Base-by-base conservation (phyloP, 2,888 invertebrate species). In the Acleris cristana region DNA sequence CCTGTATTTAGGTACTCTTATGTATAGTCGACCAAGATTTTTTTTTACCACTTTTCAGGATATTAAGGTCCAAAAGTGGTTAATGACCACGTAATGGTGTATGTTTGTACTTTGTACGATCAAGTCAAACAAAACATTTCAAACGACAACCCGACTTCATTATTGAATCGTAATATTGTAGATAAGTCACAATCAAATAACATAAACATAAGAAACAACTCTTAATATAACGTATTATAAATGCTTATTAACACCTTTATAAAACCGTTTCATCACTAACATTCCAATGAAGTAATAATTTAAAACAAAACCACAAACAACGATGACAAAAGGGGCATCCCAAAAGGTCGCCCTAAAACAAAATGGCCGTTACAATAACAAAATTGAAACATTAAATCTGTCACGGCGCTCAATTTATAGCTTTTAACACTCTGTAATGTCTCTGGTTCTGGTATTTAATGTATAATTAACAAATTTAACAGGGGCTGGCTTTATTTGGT, bases 371-470 rank as follows among this genome's bases (percentile, higher is more conserved):
- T 79, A 78, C 81, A 79, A 79, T 77, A 77, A 78, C 80, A 74
- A 75, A 80, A 83, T 79, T 80, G 73, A 76, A 71, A 74, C 76
- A 75, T 80, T 76, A 82, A 85, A 79, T 76, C 75, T 77, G 78
- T 74, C 77, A 63, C 66, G 57, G 69, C 70, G 62, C 56, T 61
- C 72, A 76, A 81, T 84, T 82, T 84, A 86, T 83, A 79, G 81
- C 81, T 76, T 77, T 75, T 75, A 74, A 76, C 73, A 77, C 78
- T 73, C 51, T 77, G 79, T 82, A 85, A 85, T 83, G 80, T 81
- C 83, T 78, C 79, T 84, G 86, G 87, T 85, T 85, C 83, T 85
- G 84, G 82, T 83, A 85, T 88, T 89, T 88, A 89, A 85, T 84
- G 78, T 72, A 74, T 79, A 78, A 84, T 83, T 82, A 82, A 76